Percentiles rank a stretch among this genome's conserved stretches.
phyloP scores from a whole-genome alignment of 2,113 vertebrate species.

The Eublepharis macularius region DNA sequence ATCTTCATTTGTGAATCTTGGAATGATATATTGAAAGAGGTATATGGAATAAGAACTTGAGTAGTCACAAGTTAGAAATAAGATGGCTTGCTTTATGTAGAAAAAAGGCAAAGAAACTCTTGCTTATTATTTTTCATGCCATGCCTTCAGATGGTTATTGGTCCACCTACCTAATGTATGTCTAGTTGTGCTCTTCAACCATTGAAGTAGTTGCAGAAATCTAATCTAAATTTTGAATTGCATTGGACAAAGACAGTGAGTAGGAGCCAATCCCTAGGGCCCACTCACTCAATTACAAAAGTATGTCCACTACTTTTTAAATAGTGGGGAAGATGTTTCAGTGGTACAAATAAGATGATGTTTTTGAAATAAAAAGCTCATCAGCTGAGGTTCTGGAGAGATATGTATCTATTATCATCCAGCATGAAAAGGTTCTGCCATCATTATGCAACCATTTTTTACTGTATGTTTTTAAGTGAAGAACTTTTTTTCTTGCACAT shows the following conservation, averaged over 20 bases:
- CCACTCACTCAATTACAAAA: background rate
- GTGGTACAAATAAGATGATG: background rate
- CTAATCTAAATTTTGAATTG: background rate
- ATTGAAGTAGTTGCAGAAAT: background rate
- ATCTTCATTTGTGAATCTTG: background rate
- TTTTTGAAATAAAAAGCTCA: background rate
- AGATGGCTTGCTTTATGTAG: background rate
- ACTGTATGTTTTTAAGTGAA: background rate
- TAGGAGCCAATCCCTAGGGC: background rate
- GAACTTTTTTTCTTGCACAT: background rate
- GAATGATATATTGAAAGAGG: background rate
- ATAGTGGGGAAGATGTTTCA: slow-evolving; percentile 7
- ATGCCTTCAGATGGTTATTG: background rate
- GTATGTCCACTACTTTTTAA: background rate
- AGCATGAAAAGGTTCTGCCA: background rate
- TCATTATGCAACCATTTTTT: background rate
- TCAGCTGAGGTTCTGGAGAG: background rate
- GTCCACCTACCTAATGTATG: background rate
- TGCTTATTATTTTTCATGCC: background rate
- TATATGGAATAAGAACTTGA: background rate
- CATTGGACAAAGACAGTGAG: background rate
- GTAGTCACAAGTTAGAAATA: background rate
- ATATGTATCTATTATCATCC: background rate
- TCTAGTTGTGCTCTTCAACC: background rate
- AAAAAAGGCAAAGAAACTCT: background rate